These are phyloP conservation scores for Anguilla megastoma DNA, from an alignment of 2,797 vertebrate species.

Conservation along the genomic window DNA sequence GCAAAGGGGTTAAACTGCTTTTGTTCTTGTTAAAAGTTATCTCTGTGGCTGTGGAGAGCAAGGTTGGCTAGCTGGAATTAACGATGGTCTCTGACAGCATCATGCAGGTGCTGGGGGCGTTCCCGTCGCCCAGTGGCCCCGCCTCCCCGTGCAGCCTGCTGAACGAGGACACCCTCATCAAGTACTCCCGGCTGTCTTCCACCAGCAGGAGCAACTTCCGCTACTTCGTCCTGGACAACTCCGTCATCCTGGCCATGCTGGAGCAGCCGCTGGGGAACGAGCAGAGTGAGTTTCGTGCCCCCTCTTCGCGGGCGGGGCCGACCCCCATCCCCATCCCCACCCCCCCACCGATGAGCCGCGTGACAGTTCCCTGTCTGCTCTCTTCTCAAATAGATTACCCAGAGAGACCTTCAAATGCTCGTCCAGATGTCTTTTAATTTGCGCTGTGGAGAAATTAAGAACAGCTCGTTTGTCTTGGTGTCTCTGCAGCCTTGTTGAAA, in stretches of 20 bases:
- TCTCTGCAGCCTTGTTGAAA: no score
- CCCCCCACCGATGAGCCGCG: no score
- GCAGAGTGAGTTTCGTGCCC: slow-evolving; percentile 74
- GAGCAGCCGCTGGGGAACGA: slow-evolving; percentile 84
- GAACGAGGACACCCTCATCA: slow-evolving; percentile 91
- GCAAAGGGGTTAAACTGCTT: no score
- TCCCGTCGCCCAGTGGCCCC: slow-evolving; percentile 92
- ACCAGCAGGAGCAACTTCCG: slow-evolving; percentile 84
- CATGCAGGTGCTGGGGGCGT: slow-evolving; percentile 94
- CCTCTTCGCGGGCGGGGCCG: neutral
- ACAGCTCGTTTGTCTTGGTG: neutral
- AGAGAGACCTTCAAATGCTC: no score
- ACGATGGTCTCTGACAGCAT: slow-evolving; percentile 70
- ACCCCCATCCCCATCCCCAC: no score
- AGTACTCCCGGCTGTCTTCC: slow-evolving; percentile 86
- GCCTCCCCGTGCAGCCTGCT: slow-evolving; percentile 94
- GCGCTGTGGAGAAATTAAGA: neutral
- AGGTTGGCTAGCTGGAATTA: neutral
- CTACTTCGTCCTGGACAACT: slow-evolving; percentile 89
- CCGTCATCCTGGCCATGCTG: slow-evolving; percentile 86
- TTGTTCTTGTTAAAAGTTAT: no score
- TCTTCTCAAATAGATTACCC: no score
- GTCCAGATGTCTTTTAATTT: no score
- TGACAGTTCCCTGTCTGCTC: no score
- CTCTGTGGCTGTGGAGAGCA: neutral